Conservation (phyloP, 2,888 invertebrate species). For the Scaptomyza polygonia region DNA sequence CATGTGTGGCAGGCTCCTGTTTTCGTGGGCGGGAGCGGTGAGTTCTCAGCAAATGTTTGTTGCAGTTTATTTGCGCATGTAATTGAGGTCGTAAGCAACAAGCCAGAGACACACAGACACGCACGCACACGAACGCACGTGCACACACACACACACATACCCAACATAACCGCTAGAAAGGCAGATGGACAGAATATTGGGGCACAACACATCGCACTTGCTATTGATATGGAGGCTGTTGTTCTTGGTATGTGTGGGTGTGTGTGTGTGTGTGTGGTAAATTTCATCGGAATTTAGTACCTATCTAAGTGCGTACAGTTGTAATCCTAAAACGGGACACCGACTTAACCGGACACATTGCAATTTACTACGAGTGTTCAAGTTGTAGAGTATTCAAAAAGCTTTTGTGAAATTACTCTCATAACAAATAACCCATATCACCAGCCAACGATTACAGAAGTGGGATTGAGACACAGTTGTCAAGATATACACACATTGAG, state of each 20-base stretch:
- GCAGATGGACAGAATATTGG: conserved; percentile 15
- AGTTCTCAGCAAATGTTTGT: conserved; percentile 76
- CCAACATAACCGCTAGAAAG: conserved; percentile 1
- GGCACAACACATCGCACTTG: conserved; percentile 14
- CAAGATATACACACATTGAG: neutral
- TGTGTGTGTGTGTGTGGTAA: conserved; percentile 12
- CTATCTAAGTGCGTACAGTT: conserved; percentile 35
- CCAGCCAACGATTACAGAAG: conserved; percentile 10
- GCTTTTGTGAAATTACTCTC: conserved; percentile 5
- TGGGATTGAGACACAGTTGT: neutral
- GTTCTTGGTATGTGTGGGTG: neutral
- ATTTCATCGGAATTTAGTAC: conserved; percentile 15
- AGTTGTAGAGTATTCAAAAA: conserved; percentile 1
- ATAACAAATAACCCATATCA: conserved; percentile 36
- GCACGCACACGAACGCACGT: conserved; percentile 15
- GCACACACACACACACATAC: conserved; percentile 10
- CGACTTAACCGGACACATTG: conserved; percentile 12
- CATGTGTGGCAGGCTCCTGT: conserved; percentile 27
- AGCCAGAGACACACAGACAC: conserved; percentile 14
- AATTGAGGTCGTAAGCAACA: conserved; percentile 77
- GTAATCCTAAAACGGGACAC: conserved; percentile 26
- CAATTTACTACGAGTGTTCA: conserved; percentile 6
- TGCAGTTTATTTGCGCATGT: conserved; percentile 77
- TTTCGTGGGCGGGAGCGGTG: conserved; percentile 41
- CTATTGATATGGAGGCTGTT: conserved; percentile 40